Percentiles rank a stretch among this genome's conserved stretches.
Evolutionary conservation across 2,113 vertebrate genomes (phyloP).

Genomic region (Jacana jacana): DNA sequence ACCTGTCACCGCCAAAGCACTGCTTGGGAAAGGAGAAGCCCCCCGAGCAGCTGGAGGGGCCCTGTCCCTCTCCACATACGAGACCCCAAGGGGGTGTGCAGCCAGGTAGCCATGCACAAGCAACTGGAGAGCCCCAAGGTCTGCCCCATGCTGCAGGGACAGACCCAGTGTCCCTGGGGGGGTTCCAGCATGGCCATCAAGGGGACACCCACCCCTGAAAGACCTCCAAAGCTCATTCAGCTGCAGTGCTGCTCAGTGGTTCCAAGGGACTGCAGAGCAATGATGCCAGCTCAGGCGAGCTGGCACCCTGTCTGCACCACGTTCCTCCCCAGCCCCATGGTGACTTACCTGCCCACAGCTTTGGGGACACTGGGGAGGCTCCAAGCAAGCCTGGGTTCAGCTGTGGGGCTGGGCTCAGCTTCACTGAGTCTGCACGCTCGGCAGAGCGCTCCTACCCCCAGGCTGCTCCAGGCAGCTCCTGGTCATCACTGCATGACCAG

Average conservation of each 20-base stretch:
- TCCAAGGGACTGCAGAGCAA: background rate
- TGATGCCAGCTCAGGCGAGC: background rate
- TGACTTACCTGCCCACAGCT: background rate
- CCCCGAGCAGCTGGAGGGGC: background rate
- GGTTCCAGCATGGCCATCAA: background rate
- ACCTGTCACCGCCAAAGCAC: background rate
- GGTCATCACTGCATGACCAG: rapidly evolving
- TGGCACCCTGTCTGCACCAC: background rate
- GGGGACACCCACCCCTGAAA: too few species aligned
- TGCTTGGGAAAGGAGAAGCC: background rate
- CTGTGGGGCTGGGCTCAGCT: background rate
- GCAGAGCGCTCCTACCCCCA: background rate
- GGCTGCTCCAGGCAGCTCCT: background rate
- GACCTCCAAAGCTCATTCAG: background rate
- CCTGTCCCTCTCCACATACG: background rate
- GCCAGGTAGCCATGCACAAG: rapidly evolving
- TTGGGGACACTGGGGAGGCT: too few species aligned
- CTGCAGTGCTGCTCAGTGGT: rapidly evolving
- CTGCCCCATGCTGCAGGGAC: rapidly evolving
- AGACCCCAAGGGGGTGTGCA: rapidly evolving
- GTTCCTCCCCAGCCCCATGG: rapidly evolving
- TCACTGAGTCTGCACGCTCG: background rate
- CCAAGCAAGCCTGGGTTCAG: background rate
- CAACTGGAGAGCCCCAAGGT: background rate
- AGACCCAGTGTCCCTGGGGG: background rate